Percentiles rank a stretch among this genome's conserved stretches.
These are phyloP conservation scores for Zalophus californianus DNA, from an alignment of 2,797 vertebrate species.

Conservation along the genomic window DNA sequence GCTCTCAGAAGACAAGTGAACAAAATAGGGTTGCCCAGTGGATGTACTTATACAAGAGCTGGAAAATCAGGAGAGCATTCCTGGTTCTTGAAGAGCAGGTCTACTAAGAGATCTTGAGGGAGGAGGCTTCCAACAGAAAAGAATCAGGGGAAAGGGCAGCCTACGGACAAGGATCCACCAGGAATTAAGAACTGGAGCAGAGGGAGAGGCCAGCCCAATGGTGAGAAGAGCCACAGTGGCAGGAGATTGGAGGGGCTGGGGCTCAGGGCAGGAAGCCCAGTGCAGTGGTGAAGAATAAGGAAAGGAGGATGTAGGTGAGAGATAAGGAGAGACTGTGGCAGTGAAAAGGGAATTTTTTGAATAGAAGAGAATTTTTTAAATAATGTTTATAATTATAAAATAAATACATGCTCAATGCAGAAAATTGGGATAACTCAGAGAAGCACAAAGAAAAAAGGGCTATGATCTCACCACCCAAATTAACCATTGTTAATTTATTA, in stretches of 20 bases:
- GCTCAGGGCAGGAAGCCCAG: neutral
- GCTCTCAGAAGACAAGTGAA: neutral
- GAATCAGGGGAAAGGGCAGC: neutral
- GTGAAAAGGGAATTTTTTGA: conserved; percentile 9
- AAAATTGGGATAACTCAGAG: conserved; percentile 20
- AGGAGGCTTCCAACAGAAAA: neutral
- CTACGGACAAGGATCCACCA: neutral
- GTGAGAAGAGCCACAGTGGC: neutral
- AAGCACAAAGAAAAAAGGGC: neutral
- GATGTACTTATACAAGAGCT: neutral
- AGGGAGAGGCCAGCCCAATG: neutral
- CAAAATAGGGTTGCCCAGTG: neutral
- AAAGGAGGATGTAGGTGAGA: neutral
- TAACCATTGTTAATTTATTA: neutral
- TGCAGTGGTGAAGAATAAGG: neutral
- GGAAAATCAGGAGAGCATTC: neutral
- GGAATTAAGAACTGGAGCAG: neutral
- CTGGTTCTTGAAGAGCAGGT: neutral
- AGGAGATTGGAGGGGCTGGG: neutral
- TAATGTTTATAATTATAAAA: conserved; percentile 41
- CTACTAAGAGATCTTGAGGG: neutral
- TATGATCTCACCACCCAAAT: neutral
- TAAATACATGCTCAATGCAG: conserved; percentile 2
- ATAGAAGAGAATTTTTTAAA: neutral
- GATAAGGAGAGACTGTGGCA: neutral